Conservation (phyloP, 1,140 invertebrate species). For the Drosophila yakuba region DNA sequence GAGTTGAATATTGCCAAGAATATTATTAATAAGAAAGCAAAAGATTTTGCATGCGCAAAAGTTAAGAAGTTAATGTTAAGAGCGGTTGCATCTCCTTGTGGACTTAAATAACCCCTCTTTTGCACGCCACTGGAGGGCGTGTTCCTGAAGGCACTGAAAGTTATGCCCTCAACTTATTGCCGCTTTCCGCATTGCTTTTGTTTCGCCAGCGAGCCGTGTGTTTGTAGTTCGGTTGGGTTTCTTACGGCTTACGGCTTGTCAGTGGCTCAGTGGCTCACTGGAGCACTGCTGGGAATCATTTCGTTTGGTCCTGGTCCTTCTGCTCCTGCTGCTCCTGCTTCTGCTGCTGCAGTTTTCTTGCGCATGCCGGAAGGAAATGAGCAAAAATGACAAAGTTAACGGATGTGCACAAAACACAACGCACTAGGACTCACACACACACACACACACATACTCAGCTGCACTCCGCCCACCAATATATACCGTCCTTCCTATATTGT, state of each 20-base stretch:
- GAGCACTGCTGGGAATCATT: slow-evolving; percentile 76
- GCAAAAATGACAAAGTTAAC: slow-evolving; percentile 84
- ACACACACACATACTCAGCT: not conserved
- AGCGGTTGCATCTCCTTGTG: not conserved
- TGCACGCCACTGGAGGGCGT: slow-evolving; percentile 15
- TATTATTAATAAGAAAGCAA: too few relatives aligned
- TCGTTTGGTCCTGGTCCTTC: slow-evolving; percentile 48
- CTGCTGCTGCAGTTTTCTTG: slow-evolving; percentile 68
- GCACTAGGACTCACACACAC: slow-evolving; percentile 43
- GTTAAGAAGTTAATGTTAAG: not conserved
- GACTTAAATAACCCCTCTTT: not conserved
- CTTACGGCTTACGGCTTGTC: slow-evolving; percentile 75
- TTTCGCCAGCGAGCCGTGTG: slow-evolving; percentile 45
- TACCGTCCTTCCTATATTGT: not conserved
- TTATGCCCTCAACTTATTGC: slow-evolving; percentile 80
- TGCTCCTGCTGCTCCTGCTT: slow-evolving; percentile 27
- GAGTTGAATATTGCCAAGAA: too few relatives aligned
- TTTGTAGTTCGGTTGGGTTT: slow-evolving; percentile 66
- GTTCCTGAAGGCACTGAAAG: slow-evolving; percentile 59
- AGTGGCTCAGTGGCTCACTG: slow-evolving; percentile 68
- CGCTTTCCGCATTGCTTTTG: slow-evolving; percentile 72
- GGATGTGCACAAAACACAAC: slow-evolving; percentile 82
- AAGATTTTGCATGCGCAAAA: not conserved
- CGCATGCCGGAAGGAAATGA: slow-evolving; percentile 79
- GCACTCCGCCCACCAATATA: slow-evolving; percentile 20